Conservation (phyloP, 1,140 invertebrate species). For the Ganaspis sp. region DNA sequence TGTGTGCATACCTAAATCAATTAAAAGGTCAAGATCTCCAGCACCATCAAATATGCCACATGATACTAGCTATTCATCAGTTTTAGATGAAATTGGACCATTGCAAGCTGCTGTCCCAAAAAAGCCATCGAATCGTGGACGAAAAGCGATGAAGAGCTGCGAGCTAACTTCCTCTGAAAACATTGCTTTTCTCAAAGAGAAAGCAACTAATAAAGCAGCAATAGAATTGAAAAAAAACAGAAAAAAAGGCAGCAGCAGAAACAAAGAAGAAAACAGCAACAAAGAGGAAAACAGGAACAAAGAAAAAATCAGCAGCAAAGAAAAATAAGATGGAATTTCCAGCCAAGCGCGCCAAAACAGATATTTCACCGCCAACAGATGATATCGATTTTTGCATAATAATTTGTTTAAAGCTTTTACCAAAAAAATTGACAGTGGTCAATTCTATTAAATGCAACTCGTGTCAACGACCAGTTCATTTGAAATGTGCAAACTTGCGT, state of each 20-base stretch:
- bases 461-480: not conserved
- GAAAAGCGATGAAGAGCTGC: not conserved
- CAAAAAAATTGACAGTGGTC: not conserved
- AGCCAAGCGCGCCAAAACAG: not conserved
- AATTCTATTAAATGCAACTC: too few relatives aligned
- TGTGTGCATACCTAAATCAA: not conserved
- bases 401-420: not conserved
- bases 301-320: not conserved
- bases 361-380: not conserved
- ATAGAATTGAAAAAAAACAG: too few relatives aligned
- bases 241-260: not conserved
- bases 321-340: too few relatives aligned
- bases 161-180: slow-evolving; percentile 27
- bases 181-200: slow-evolving; percentile 2
- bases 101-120: slow-evolving; percentile 4
- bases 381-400: not conserved
- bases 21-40: not conserved
- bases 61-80: not conserved
- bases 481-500: not conserved
- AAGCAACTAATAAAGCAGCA: not conserved
- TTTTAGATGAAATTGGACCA: slow-evolving; percentile 21
- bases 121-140: slow-evolving; percentile 1
- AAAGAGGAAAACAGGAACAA: not conserved
- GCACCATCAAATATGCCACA: too few relatives aligned
- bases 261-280: not conserved